Conservation (phyloP, 1,140 invertebrate genomes). For the Varroa destructor region DNA sequence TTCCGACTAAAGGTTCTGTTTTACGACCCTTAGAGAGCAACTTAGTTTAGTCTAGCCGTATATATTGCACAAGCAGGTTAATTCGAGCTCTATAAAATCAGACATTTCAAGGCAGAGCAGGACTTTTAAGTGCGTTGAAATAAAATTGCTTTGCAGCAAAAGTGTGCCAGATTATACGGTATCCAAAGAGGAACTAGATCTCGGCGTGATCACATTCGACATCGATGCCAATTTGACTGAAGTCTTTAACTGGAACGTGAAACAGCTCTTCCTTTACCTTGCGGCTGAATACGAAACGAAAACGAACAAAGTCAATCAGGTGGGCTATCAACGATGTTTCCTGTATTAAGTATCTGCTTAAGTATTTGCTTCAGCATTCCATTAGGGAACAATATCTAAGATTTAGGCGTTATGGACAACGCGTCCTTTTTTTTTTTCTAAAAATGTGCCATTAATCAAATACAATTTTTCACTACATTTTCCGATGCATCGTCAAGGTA, state of each 20-base stretch:
- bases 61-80: too few species aligned
- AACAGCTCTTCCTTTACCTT: conserved; percentile 89
- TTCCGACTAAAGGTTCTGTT: too few species aligned
- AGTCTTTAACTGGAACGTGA: conserved; percentile 99
- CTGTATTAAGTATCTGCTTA: conserved; percentile 5
- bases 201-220: conserved; percentile 88
- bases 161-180: conserved; percentile 91
- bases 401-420: not conserved
- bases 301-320: conserved; percentile 62
- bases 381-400: not conserved
- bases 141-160: conserved; percentile 50
- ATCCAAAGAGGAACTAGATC: conserved; percentile 80
- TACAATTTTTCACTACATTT: not conserved
- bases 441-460: not conserved
- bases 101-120: too few species aligned
- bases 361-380: not conserved
- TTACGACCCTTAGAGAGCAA: too few species aligned
- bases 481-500: not conserved
- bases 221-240: conserved; percentile 71
- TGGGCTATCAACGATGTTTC: conserved; percentile 35
- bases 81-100: too few species aligned
- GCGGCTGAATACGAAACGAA: conserved; percentile 87
- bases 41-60: too few species aligned
- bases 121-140: too few species aligned
- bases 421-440: not conserved